Evolutionary conservation across 1,140 invertebrate species (phyloP).

Genomic region (Scaptodrosophila lebanonensis): DNA sequence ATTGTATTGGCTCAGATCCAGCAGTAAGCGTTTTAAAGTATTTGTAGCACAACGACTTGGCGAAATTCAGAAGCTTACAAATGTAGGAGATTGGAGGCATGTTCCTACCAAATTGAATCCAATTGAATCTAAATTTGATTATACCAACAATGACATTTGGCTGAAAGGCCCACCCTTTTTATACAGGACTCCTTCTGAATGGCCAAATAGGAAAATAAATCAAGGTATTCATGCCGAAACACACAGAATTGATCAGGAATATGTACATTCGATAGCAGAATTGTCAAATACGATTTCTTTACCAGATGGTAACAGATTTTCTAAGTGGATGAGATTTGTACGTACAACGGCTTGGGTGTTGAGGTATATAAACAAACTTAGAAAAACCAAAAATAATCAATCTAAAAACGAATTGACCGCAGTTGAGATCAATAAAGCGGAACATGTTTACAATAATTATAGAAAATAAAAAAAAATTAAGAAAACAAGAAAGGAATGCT

Average conservation of each 20-base stretch:
- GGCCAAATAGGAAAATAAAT: not conserved
- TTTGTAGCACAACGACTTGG: constrained; percentile 46
- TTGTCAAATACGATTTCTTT: not conserved
- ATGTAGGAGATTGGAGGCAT: constrained; percentile 40
- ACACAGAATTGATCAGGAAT: constrained; percentile 6
- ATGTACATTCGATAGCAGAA: not conserved
- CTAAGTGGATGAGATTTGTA: constrained; percentile 11
- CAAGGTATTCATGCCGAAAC: not conserved
- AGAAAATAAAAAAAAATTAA: not conserved
- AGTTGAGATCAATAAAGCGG: constrained; percentile 7
- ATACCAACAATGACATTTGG: constrained; percentile 5
- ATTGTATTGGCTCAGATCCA: constrained; percentile 7
- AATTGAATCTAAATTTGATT: constrained; percentile 28
- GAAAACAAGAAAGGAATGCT: no score
- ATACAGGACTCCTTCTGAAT: not conserved
- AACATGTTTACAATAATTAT: constrained; percentile 1
- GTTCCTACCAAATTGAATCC: no score
- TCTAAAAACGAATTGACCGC: not conserved
- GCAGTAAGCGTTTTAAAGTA: constrained; percentile 19
- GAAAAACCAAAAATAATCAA: not conserved
- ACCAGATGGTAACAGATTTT: constrained; percentile 7
- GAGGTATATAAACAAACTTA: not conserved
- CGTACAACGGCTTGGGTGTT: constrained; percentile 4
- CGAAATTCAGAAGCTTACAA: constrained; percentile 48
- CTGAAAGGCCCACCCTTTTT: constrained; percentile 9